Percentiles rank a stretch among this genome's conserved stretches.
phyloP scores from a whole-genome alignment of 1,140 invertebrate species.

The Globodera ellingtonae region DNA sequence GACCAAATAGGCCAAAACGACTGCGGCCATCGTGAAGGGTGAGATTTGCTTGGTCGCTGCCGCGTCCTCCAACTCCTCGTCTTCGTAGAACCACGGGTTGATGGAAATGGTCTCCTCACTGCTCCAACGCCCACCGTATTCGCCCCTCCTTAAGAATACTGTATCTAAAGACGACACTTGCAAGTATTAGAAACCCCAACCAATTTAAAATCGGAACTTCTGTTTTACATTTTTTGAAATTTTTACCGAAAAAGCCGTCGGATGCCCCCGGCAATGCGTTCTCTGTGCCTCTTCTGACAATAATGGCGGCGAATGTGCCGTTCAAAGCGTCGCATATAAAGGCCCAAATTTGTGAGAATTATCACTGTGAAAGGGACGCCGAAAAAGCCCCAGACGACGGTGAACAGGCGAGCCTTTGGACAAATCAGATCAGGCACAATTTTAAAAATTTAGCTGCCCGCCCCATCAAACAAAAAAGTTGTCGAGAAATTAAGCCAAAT shows the following conservation, averaged over 20 bases:
- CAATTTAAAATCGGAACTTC: not conserved
- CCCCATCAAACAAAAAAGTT: too few relatives aligned
- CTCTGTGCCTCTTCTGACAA: constrained; percentile 11
- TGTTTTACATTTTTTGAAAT: not conserved
- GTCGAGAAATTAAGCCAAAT: too few relatives aligned
- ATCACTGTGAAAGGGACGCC: constrained; percentile 51
- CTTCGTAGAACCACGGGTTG: constrained; percentile 29
- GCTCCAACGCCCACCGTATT: not conserved
- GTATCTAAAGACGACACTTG: constrained; percentile 18
- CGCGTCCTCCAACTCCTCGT: constrained; percentile 23
- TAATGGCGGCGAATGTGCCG: constrained; percentile 27
- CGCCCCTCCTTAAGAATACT: constrained; percentile 2
- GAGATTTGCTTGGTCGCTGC: constrained; percentile 38
- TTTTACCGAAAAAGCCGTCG: constrained; percentile 10
- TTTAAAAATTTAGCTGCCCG: too few relatives aligned
- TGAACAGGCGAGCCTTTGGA: constrained; percentile 40
- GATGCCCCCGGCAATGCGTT: not conserved
- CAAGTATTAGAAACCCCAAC: not conserved
- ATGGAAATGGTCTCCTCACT: constrained; percentile 14
- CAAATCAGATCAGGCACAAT: not conserved
- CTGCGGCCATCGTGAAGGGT: constrained; percentile 32
- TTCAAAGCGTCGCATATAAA: constrained; percentile 47
- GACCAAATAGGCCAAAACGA: constrained; percentile 50
- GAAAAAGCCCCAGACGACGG: constrained; percentile 45
- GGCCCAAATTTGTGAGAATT: constrained; percentile 47